Evolutionary conservation across 64 coral and sea anemone species (phyloP), one percentile per base, ranked within the genome.

Genomic region (Dendronephthya gigantea): DNA sequence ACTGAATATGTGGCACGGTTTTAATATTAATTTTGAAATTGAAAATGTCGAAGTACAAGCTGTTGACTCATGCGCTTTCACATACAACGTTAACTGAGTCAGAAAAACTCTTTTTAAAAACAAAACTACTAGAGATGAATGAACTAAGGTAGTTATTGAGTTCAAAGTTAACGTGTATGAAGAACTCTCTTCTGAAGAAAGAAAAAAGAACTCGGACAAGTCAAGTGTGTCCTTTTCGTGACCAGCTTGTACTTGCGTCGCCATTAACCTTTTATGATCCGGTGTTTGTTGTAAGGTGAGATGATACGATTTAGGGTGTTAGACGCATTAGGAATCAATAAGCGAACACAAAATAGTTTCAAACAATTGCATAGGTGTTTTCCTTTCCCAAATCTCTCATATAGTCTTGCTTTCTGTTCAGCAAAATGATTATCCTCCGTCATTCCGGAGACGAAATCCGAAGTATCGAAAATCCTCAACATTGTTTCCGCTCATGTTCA

Each of bases 271-370:
- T 62, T 62, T 23, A 62, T n/a, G 55, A 62, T 62, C 55, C 55
- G 19, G 55, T 22, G 55, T 62, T 62, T 22, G 25, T 62, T 62
- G 55, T 62, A 62, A 62, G 55, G 4, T 62, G 55, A 62, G 55
- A 62, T 62, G 55, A 62, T 62, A 62, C 17, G 55, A 62, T 62
- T 62, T 62, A 27, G 25, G 55, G 55, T 62, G 55, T 62, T 62
- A 62, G 55, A 62, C 55, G 55, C 55, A 62, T 62, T 62, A 62
- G 55, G 16, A 62, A 62, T 62, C 55, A 62, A 62, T 62, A 62
- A 62, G 25, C 55, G 19, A 62, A 62, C 55, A 23, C 17, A 27
- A 62, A 62, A 62, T 62, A 62, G 55, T 16, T 62, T 62, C 17
- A 62, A 7, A 62, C 17, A n/a, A 62, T 45, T 11, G 11, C 8